phyloP scores from a whole-genome alignment of 2,113 vertebrate species.

The Paracanthobrama guichenoti region DNA sequence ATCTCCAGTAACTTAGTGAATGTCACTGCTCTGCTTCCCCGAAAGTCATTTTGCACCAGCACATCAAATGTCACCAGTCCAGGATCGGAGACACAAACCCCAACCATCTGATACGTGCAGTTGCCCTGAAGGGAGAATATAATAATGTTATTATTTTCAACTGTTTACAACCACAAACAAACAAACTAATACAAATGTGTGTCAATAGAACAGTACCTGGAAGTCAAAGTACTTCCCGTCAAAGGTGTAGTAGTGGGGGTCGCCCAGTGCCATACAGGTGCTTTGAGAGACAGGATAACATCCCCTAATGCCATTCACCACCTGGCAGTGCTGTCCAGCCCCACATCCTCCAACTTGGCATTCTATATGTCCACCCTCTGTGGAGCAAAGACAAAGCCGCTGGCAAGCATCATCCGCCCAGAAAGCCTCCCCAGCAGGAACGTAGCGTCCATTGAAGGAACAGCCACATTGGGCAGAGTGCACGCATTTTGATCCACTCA shows the following conservation, averaged over 20 bases:
- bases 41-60: constrained; percentile 69
- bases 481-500: constrained; percentile 69
- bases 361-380: constrained; percentile 54
- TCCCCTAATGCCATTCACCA: constrained; percentile 65
- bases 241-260: constrained; percentile 68
- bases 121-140: constrained; percentile 72
- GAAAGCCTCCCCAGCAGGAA: constrained; percentile 71
- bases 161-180: background rate
- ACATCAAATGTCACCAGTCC: constrained; percentile 73
- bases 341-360: constrained; percentile 69
- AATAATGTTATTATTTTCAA: background rate
- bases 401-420: constrained; percentile 67
- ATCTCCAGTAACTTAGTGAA: constrained; percentile 67
- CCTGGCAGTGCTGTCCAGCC: constrained; percentile 60
- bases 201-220: constrained; percentile 54
- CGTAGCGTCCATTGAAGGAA: constrained; percentile 69
- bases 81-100: constrained; percentile 53
- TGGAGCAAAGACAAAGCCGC: constrained; percentile 65
- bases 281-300: constrained; percentile 67
- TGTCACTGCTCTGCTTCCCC: constrained; percentile 47
- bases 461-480: constrained; percentile 73
- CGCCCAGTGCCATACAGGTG: constrained; percentile 68
- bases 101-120: constrained; percentile 73
- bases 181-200: background rate
- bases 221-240: constrained; percentile 69